Conservation (phyloP, 2,888 invertebrate species). For the Empis livida region DNA sequence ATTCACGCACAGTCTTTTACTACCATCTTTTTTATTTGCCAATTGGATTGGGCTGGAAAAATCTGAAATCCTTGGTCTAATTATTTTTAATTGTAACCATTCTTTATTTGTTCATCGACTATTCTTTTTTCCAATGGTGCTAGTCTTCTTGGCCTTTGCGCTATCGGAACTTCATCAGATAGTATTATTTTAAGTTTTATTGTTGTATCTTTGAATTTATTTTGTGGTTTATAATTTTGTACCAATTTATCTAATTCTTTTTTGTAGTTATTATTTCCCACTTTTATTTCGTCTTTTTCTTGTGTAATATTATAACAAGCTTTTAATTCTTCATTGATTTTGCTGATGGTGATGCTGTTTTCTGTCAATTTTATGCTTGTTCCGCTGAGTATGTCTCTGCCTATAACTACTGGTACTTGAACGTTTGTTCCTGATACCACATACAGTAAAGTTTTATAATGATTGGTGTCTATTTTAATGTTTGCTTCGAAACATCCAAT, state of each 20-base stretch:
- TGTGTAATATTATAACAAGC: neutral
- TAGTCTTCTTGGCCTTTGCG: constrained; percentile 16
- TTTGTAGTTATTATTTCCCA: neutral
- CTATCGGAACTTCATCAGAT: constrained; percentile 14
- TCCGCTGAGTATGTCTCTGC: no score
- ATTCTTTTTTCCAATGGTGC: constrained; percentile 14
- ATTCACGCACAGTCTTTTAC: constrained; percentile 16
- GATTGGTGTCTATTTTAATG: no score
- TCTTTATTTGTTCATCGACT: no score
- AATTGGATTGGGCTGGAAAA: constrained; percentile 20
- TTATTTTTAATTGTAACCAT: constrained; percentile 16
- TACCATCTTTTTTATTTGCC: constrained; percentile 16
- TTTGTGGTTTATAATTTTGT: neutral
- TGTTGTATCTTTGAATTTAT: neutral
- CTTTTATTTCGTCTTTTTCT: neutral
- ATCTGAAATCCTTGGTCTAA: constrained; percentile 12
- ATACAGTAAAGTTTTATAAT: no score
- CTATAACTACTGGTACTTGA: no score
- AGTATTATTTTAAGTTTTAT: neutral
- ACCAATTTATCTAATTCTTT: neutral
- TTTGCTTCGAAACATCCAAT: no score
- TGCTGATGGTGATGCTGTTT: no score
- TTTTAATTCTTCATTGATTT: no score
- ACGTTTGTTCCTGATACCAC: no score
- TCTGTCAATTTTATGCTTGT: no score